These are phyloP conservation scores for Nesometra sesokonis DNA, from an alignment of 35 echinoderm and acorn worm species.

Conservation along the genomic window DNA sequence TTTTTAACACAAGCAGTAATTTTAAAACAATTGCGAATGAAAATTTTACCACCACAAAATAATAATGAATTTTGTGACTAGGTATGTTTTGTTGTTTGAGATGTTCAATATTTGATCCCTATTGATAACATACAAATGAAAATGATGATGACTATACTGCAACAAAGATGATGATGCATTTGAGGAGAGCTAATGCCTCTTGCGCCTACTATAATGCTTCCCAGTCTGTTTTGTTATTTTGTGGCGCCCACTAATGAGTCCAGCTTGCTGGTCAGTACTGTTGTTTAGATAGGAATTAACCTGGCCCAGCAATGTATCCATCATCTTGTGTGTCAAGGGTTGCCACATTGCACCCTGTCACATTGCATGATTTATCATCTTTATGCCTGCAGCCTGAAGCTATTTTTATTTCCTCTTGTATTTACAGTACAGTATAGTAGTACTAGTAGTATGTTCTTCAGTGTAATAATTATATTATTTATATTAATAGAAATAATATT, in stretches of 20 bases:
- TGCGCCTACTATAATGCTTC: too few relatives aligned
- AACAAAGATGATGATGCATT: too few relatives aligned
- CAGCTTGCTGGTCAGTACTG: background rate
- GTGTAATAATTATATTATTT: too few relatives aligned
- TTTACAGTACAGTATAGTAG: background rate
- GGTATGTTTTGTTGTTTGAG: too few relatives aligned
- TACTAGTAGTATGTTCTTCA: background rate
- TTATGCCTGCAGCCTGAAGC: background rate
- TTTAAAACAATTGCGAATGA: too few relatives aligned
- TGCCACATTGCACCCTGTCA: background rate
- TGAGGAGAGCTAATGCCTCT: too few relatives aligned
- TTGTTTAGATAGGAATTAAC: conserved; percentile 1
- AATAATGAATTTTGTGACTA: too few relatives aligned
- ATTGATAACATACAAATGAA: background rate
- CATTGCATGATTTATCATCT: background rate
- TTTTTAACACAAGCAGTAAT: too few relatives aligned
- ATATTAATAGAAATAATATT: too few relatives aligned
- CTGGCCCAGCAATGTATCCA: background rate
- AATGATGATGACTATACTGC: background rate
- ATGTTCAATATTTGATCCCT: too few relatives aligned
- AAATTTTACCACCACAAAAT: too few relatives aligned
- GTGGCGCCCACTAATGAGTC: background rate
- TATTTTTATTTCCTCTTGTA: background rate
- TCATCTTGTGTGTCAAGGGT: background rate
- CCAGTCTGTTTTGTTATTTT: background rate